Evolutionary conservation across 2,797 vertebrate genomes (phyloP).

Genomic region (Helicolenus hilgendorfi): DNA sequence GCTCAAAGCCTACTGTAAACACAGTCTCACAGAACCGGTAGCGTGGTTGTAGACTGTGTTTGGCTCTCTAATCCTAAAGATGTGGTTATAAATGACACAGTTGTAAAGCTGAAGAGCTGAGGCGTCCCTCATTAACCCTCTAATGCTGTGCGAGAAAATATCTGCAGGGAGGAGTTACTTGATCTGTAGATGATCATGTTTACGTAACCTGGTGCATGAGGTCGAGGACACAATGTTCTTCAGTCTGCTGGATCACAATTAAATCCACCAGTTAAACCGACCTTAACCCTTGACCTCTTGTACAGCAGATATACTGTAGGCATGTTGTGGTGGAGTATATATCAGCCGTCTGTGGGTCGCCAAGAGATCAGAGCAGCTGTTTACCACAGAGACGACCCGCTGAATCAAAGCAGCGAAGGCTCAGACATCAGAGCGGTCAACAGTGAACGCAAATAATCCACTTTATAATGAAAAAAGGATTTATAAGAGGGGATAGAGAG

Average conservation of each 20-base stretch:
- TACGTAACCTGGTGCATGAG: constrained; percentile 42
- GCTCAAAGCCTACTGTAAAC: not conserved
- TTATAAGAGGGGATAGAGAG: not conserved
- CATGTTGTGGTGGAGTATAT: not conserved
- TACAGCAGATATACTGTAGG: not conserved
- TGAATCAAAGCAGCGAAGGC: not conserved
- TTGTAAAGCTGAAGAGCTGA: not conserved
- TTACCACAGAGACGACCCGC: not conserved
- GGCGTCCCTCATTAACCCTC: constrained; percentile 19
- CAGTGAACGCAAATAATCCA: not conserved
- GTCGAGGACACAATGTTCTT: constrained; percentile 62
- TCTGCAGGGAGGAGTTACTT: constrained; percentile 18
- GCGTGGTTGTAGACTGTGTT: not conserved
- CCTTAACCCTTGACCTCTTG: constrained; percentile 30
- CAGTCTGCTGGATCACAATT: constrained; percentile 36
- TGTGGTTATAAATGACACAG: not conserved
- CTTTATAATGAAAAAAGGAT: not conserved
- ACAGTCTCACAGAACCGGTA: not conserved
- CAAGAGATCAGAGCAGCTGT: constrained; percentile 24
- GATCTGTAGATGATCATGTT: constrained; percentile 45
- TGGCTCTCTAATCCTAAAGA: not conserved
- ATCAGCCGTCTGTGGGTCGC: not conserved
- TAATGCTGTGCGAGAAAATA: constrained; percentile 17
- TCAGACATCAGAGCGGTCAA: not conserved
- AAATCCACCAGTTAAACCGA: constrained; percentile 38